Percentiles rank a stretch among this genome's conserved stretches.
phyloP scores from a whole-genome alignment of 2,797 vertebrate species.

The Hippopotamyrus pictus region DNA sequence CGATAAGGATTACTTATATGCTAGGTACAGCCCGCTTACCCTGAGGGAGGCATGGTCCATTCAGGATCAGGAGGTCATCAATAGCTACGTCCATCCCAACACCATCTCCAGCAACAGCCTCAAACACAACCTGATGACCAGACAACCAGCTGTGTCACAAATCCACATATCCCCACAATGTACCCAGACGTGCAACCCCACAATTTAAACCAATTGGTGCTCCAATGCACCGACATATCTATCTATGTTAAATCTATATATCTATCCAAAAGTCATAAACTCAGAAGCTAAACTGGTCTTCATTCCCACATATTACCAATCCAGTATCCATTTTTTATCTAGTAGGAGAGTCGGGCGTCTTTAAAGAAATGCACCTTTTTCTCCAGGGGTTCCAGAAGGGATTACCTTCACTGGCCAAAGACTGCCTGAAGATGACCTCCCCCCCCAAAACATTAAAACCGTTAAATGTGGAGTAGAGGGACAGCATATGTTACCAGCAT shows the following conservation, averaged over 20 bases:
- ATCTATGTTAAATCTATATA: background rate
- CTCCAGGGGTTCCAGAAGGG: background rate
- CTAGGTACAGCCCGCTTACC: conserved; percentile 42
- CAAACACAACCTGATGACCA: conserved; percentile 59
- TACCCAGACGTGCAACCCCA: background rate
- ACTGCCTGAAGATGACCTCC: background rate
- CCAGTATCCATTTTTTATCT: background rate
- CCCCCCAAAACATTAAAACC: background rate
- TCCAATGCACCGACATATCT: background rate
- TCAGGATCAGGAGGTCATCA: conserved; percentile 59
- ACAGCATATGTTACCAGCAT: background rate
- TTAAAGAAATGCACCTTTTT: background rate
- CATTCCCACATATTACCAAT: background rate
- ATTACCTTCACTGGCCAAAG: background rate
- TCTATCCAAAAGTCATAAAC: background rate
- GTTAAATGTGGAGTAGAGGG: background rate
- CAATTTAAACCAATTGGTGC: background rate
- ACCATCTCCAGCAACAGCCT: conserved; percentile 49
- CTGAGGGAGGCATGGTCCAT: conserved; percentile 53
- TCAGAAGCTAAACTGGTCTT: background rate
- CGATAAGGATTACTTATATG: background rate
- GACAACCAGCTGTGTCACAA: background rate
- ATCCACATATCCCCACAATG: background rate
- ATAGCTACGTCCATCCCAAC: conserved; percentile 55
- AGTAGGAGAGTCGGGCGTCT: background rate